phyloP scores from a whole-genome alignment of 2,113 vertebrate genomes.

The Chaetodon auriga region DNA sequence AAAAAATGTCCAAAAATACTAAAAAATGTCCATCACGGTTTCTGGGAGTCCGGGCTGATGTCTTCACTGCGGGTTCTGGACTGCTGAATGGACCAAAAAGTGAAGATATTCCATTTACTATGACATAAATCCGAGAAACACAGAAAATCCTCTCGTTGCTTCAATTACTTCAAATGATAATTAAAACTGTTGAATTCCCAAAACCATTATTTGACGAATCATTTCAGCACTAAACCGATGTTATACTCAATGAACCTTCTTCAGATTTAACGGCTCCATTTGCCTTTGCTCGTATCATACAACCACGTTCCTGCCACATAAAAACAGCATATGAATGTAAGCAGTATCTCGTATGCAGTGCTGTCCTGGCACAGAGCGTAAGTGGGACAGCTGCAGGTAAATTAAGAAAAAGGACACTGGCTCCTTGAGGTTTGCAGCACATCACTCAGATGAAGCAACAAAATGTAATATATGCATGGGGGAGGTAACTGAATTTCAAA shows the following conservation, averaged over 20 bases:
- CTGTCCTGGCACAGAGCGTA: slow-evolving; percentile 11
- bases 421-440: slow-evolving; percentile 66
- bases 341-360: neutral
- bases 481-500: slow-evolving; percentile 74
- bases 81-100: neutral
- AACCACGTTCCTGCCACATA: neutral
- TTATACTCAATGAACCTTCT: neutral
- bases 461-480: slow-evolving; percentile 58
- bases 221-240: neutral
- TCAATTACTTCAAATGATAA: neutral
- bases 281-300: neutral
- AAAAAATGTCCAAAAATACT: neutral
- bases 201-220: neutral
- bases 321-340: neutral
- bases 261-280: neutral
- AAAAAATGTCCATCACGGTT: neutral
- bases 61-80: neutral
- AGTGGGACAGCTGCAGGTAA: slow-evolving; percentile 60
- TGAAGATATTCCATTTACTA: neutral
- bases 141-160: no score
- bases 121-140: no score
- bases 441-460: slow-evolving; percentile 65
- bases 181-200: no score
- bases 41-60: accelerated
- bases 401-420: slow-evolving; percentile 55